Base-by-base conservation (phyloP, 2,888 invertebrate species). In the Salticus scenicus region DNA sequence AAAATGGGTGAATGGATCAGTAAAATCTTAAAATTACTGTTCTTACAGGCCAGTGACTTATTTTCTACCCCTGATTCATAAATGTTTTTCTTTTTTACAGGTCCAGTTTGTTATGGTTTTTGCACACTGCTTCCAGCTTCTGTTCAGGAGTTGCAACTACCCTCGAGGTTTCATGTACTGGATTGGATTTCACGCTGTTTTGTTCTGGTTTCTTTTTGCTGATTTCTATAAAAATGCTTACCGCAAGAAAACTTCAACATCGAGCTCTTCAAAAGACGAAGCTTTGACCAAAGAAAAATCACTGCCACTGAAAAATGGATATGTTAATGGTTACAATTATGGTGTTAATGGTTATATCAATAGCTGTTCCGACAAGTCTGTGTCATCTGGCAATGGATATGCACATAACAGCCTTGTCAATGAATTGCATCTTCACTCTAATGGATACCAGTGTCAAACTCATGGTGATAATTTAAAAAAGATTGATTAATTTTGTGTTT, bases 131-230 rank as follows among this genome's bases (percentile, higher is more conserved):
- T 67, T 90, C 37, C 90, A 91, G 89, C 93, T 98, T 89, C 93
- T 98, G 89, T 96, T 97, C 93, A 94, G 95, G 17, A 70, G 67
- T 90, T 98, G 98, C 93, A 94, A 96, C 91, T 98, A 97, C 92
- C 98, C 98, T 75, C 80, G 95, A 89, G 96, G 95, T n/a, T 97
- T 97, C 92, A 96, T 96, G 89, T 96, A 96, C 96, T 98, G 96
- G 96, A 98, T 98, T 91, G 97, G 97, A 82, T 94, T 96, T 93
- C 98, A 98, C 92, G 98, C 97, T 0, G 94, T 97, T 88, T 95
- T 98, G 94, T 98, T 98, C 94, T 96, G 97, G 93, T 95, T 97
- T 94, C 94, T 98, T 87, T 98, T 98, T 93, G 95, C 95, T 90
- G 95, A 98, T 91, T 98, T 98, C 93, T 98, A 98, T 94, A 95